Base-by-base conservation (phyloP, 2,113 vertebrate species). In the Ascaphus truei region DNA sequence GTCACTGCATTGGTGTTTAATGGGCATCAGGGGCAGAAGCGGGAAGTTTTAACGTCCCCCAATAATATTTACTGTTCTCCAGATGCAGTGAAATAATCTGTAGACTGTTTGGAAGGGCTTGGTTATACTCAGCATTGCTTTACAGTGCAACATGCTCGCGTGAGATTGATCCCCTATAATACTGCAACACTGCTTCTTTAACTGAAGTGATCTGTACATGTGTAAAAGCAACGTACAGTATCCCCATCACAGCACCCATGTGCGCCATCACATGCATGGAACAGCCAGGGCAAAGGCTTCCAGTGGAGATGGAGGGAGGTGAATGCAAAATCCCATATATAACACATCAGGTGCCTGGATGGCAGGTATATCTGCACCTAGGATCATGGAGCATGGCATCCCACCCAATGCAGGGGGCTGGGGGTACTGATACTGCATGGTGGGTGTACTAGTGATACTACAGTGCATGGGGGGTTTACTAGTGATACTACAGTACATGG, bases 161-260 rank as follows among this genome's bases (percentile, higher is more conserved):
- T 45, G 13, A 41, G 2, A 15, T 5, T 16, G 45, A 8, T 7
- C 5, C 45, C 7, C 7, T 23, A 45, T 22, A 20, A 50, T 50
- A 50, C 61, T 22, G 61, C 61, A 50, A 36, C 36, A 23, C 61
- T 45, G 56, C 56, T 58, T 20, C 33, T 25, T 39, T 39, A 58
- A 57, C 52, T 56, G 13, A 12, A 22, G 58, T 45, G 58, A 15
- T 22, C 16, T n/a, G 60, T 3, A 10, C 9, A 33, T 5, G 30
- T n/a, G 60, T 3, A 10, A 16, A 33, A 7, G 30, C 20, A 23
- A 48, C 33, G 47, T n/a, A n/a, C n/a, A n/a, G n/a, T 20, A 51
- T 25, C 7, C 29, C 30, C 45, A 16, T 25, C n/a, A 33, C 41
- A 47, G 12, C 12, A 29, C 15, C 29, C 52, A 16, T 57, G 16